Percentiles rank a stretch among this genome's conserved stretches.
phyloP scores from a whole-genome alignment of 2,797 vertebrate species.

The Sebastes hopkinsi region DNA sequence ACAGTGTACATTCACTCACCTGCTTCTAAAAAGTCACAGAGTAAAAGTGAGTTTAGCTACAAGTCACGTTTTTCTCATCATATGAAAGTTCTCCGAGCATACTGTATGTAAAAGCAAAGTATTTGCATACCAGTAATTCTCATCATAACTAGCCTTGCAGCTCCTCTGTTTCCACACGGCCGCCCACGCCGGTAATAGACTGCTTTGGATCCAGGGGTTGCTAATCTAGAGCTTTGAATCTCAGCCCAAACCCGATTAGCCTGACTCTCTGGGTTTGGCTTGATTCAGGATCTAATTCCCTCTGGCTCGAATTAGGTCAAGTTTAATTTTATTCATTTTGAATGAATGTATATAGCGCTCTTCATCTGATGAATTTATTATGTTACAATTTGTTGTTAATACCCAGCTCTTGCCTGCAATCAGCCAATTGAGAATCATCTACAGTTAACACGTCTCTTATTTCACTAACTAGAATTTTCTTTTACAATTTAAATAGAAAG shows the following conservation, averaged over 20 bases:
- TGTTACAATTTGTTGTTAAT: neutral
- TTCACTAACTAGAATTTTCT: neutral
- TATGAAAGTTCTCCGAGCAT: neutral
- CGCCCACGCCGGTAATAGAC: conserved; percentile 31
- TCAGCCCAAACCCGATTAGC: conserved; percentile 47
- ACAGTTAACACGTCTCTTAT: neutral
- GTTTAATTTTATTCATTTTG: conserved; percentile 41
- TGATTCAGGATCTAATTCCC: conserved; percentile 40
- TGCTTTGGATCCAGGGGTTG: conserved; percentile 31
- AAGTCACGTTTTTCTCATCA: neutral
- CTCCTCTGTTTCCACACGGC: conserved; percentile 24
- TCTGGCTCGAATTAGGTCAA: conserved; percentile 36
- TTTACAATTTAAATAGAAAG: neutral
- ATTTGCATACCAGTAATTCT: conserved; percentile 1
- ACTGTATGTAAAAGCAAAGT: neutral
- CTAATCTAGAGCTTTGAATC: conserved; percentile 51
- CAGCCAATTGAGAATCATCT: neutral
- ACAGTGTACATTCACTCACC: neutral
- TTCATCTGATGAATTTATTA: neutral
- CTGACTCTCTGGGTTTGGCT: conserved; percentile 37
- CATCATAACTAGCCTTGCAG: conserved; percentile 11
- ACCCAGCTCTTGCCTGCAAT: neutral
- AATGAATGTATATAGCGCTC: neutral
- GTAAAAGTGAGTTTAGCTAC: neutral
- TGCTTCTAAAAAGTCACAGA: neutral